Evolutionary conservation across 2,113 vertebrate species (phyloP).

Genomic region (Pangasianodon gigas): DNA sequence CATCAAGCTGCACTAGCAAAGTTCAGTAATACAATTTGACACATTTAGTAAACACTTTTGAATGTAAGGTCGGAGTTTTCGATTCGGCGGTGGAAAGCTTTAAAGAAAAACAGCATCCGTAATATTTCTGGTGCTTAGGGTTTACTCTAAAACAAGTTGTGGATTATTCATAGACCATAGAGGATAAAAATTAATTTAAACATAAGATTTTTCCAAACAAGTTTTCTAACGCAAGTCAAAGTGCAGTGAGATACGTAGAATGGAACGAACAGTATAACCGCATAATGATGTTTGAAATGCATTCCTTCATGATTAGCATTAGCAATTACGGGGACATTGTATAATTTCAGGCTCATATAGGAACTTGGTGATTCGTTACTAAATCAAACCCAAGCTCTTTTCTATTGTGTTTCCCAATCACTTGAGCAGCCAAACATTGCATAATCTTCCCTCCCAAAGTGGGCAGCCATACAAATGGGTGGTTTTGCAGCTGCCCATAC

Average conservation of each 20-base stretch:
- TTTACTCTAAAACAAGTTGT: not conserved
- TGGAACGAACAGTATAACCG: not conserved
- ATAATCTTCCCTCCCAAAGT: constrained; percentile 11
- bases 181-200: not conserved
- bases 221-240: not conserved
- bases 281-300: constrained; percentile 14
- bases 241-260: not conserved
- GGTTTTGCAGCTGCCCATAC: constrained; percentile 54
- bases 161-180: not conserved
- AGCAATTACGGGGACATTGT: constrained; percentile 1
- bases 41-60: not conserved
- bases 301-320: constrained; percentile 22
- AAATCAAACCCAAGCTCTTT: constrained; percentile 11
- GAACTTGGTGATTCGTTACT: constrained; percentile 26
- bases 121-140: not conserved
- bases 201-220: not conserved
- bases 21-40: not conserved
- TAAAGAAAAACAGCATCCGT: not conserved
- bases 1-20: not conserved
- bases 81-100: not conserved
- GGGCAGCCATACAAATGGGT: constrained; percentile 43
- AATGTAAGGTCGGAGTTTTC: not conserved
- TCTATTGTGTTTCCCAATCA: constrained; percentile 34
- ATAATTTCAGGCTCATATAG: not conserved
- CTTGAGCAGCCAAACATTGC: constrained; percentile 17